Evolutionary conservation across 2,888 invertebrate species (phyloP).

Genomic region (Cephus sareptanus): DNA sequence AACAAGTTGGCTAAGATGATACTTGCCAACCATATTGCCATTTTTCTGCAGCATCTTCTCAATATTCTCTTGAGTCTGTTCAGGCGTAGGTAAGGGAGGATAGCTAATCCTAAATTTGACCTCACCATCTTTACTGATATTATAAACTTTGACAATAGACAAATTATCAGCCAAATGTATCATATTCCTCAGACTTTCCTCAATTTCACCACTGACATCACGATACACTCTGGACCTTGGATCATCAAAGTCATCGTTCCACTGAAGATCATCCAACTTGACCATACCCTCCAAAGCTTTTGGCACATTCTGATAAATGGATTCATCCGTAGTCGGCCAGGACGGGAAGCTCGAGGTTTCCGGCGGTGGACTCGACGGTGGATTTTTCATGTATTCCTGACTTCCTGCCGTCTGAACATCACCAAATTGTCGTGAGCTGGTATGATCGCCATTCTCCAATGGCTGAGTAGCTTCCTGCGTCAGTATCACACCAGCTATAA

Average conservation of each 20-base stretch:
- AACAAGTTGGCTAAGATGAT: slow-evolving; percentile 48
- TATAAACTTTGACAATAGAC: slow-evolving; percentile 53
- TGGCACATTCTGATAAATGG: slow-evolving; percentile 70
- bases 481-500: slow-evolving; percentile 76
- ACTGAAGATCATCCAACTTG: slow-evolving; percentile 75
- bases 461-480: slow-evolving; percentile 72
- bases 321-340: slow-evolving; percentile 61
- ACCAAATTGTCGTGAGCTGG: slow-evolving; percentile 71
- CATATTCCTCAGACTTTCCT: slow-evolving; percentile 70
- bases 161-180: slow-evolving; percentile 36
- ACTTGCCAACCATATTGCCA: slow-evolving; percentile 51
- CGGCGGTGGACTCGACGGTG: slow-evolving; percentile 59
- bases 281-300: slow-evolving; percentile 77
- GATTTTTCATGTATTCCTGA: slow-evolving; percentile 57
- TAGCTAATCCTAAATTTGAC: slow-evolving; percentile 56
- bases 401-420: slow-evolving; percentile 68
- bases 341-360: slow-evolving; percentile 53
- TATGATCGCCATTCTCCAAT: slow-evolving; percentile 48
- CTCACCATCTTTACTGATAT: slow-evolving; percentile 52
- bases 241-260: slow-evolving; percentile 71
- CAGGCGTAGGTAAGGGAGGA: slow-evolving; percentile 45
- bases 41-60: slow-evolving; percentile 48
- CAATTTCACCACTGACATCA: slow-evolving; percentile 71
- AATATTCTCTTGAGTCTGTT: slow-evolving; percentile 47
- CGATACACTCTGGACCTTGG: slow-evolving; percentile 74